Conservation (phyloP, 92 coral and sea anemone genomes). For the Epizoanthus ramosus region DNA sequence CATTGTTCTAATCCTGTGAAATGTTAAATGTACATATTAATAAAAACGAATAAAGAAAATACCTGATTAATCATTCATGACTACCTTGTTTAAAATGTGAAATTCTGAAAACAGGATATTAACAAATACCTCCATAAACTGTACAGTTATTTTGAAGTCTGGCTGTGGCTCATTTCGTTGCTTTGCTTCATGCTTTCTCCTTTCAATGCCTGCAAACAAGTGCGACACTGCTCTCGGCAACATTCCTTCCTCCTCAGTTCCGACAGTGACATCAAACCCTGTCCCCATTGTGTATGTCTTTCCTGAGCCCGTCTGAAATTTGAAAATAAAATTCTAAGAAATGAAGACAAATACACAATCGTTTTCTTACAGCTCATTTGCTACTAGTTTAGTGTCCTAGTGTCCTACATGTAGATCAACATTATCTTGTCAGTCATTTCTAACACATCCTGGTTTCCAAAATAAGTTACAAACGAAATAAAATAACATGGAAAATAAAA, state of each 20-base stretch:
- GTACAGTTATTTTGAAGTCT: conserved; percentile 86
- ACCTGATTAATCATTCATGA: too few species aligned
- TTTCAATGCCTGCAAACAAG: conserved; percentile 88
- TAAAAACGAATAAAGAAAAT: too few species aligned
- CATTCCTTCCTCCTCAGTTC: conserved; percentile 92
- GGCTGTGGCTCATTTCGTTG: conserved; percentile 92
- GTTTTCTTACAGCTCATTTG: background rate
- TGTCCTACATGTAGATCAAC: too few species aligned
- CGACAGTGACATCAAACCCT: conserved; percentile 89
- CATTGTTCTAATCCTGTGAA: too few species aligned
- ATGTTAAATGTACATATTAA: too few species aligned
- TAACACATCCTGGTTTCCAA: too few species aligned
- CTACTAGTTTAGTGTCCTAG: too few species aligned
- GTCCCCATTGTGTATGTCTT: conserved; percentile 99
- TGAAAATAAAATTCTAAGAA: background rate
- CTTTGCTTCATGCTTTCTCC: conserved; percentile 76
- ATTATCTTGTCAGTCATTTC: too few species aligned
- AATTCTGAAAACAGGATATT: too few species aligned
- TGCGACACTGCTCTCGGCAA: conserved; percentile 94
- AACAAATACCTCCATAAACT: conserved; percentile 93
- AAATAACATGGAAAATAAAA: too few species aligned
- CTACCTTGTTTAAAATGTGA: too few species aligned
- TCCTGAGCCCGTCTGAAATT: conserved; percentile 92
- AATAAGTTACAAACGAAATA: too few species aligned
- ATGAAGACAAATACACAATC: background rate